Conservation (phyloP, 2,113 vertebrate species). For the Urocynchramus pylzowi region DNA sequence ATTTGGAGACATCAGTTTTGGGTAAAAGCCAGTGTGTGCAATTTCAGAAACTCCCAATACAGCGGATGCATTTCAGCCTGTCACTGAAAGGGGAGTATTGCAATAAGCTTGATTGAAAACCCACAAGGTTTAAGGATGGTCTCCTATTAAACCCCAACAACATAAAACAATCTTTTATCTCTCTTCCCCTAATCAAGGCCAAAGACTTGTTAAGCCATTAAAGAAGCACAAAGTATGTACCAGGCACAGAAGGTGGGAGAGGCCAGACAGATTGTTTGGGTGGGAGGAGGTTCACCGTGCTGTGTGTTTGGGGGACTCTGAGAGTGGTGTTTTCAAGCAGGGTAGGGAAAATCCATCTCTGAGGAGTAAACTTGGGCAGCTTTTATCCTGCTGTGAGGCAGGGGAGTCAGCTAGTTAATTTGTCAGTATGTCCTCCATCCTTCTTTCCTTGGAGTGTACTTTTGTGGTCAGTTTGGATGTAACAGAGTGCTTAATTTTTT, state of each 20-base stretch:
- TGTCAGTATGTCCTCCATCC: not conserved
- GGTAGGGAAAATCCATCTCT: not conserved
- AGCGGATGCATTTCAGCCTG: not conserved
- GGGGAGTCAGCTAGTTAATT: not conserved
- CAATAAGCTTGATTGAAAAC: not conserved
- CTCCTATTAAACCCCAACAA: not conserved
- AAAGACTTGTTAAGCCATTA: not conserved
- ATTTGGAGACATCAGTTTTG: not conserved
- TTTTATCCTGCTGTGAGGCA: not conserved
- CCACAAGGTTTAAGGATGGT: not conserved
- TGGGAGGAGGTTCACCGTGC: not conserved
- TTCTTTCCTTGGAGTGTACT: not conserved
- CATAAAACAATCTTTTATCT: not conserved
- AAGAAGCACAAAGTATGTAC: not conserved
- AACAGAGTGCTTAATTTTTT: not conserved
- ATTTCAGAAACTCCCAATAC: not conserved
- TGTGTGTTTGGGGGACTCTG: not conserved
- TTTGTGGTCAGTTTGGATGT: not conserved
- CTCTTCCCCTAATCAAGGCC: not conserved
- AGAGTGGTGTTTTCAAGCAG: not conserved
- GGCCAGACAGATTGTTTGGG: not conserved
- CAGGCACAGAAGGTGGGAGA: not conserved
- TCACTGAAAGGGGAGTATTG: not conserved
- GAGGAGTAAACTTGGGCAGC: not conserved
- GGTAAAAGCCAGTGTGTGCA: not conserved